Evolutionary conservation across 1,140 invertebrate species (phyloP).

Genomic region (Ridgeia piscesae): DNA sequence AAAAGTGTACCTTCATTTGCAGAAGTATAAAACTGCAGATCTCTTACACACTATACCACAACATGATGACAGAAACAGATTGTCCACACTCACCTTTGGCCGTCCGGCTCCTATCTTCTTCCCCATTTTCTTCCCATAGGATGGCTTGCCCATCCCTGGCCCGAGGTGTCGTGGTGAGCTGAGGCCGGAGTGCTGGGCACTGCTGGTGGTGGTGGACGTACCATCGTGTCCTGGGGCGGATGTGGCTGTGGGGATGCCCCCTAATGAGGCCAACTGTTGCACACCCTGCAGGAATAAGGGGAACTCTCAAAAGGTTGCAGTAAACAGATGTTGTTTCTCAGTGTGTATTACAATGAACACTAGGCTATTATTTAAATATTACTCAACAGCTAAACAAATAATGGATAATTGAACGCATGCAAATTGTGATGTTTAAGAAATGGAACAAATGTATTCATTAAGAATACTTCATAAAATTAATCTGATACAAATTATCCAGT

Average conservation of each 20-base stretch:
- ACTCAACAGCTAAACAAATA: not conserved
- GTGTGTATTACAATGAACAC: not conserved
- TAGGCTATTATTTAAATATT: not conserved
- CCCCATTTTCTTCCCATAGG: constrained; percentile 24
- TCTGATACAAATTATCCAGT: not conserved
- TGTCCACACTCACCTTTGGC: not conserved
- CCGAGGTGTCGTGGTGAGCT: constrained; percentile 3
- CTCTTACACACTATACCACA: not conserved
- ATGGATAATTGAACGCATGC: not conserved
- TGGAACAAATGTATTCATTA: not conserved
- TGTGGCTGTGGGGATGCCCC: not conserved
- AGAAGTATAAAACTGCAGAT: not conserved
- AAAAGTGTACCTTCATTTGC: not conserved
- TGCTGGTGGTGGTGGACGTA: constrained; percentile 5
- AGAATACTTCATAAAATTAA: not conserved
- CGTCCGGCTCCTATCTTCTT: constrained; percentile 20
- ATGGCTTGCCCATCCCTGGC: constrained; percentile 27
- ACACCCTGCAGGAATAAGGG: not conserved
- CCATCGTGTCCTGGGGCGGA: not conserved
- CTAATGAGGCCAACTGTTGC: constrained; percentile 18
- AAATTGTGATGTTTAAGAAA: not conserved
- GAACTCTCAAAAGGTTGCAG: not conserved
- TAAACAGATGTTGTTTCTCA: not conserved
- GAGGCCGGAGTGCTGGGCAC: not conserved
- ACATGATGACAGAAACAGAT: not conserved